Evolutionary conservation across 2,888 invertebrate species (phyloP), one percentile per base, ranked within the genome.

Genomic region (Apoda limacodes): DNA sequence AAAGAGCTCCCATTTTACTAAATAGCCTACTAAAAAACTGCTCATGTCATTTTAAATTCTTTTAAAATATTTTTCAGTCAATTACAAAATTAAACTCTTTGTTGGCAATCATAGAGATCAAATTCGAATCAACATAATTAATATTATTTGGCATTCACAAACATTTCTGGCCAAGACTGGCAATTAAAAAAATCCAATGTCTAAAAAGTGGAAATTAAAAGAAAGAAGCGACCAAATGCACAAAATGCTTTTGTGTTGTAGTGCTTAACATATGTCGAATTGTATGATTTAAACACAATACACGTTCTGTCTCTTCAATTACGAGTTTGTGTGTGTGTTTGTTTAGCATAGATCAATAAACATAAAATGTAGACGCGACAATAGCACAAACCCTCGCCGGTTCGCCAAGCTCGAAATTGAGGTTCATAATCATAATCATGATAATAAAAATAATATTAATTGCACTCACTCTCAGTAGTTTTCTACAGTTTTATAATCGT

Each of bases 211-310:
- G 22, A 35, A 39, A 40, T 37, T 32, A 33, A 42, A 30, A 39
- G 36, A 37, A 36, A 36, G 39, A 31, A 24, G 29, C 38, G 34
- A 19, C 22, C 30, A 28, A 35, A 34, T 36, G 30, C 28, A 28
- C 28, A 21, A 34, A 42, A 48, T 55, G 43, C 42, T 48, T 42
- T 37, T 35, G 39, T 31, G 45, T 46, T 61, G 62, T 63, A 60
- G 49, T 49, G 43, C 46, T 55, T 60, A 43, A 55, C 57, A 62
- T 62, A 49, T 49, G 55, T 56, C 34, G 51, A 43, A 60, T 58
- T 41, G 51, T 54, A 48, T 52, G 53, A 52, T 48, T 47, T 45
- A 52, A 48, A 43, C 47, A 49, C 45, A 37, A 33, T 17, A 39
- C 40, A 40, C 44, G 39, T 39, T 39, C 32, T 15, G 40, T 35